Evolutionary conservation across 2,888 invertebrate species (phyloP), one percentile per base, ranked within the genome.

Genomic region (Dione vanillae): DNA sequence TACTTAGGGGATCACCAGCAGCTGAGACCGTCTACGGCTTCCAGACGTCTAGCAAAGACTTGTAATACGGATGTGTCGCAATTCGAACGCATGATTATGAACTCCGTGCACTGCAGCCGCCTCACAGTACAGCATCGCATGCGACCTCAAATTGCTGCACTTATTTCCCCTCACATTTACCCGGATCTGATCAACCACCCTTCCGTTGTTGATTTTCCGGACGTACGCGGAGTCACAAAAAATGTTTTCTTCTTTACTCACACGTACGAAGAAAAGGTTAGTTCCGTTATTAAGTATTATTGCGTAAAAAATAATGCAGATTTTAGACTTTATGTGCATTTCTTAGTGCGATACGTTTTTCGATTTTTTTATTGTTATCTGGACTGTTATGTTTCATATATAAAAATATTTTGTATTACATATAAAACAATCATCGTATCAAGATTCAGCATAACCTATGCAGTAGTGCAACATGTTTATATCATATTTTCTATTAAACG

Each of bases 41-140:
- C 95, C 68, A 95, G 95, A 83, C 90, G 93, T 59, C 88, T 97
- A 71, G 96, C 95, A 10, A 94, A 89, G 74, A 85, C 94, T 64
- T 96, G 93, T 83, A 93, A 96, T 67, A 89, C 97, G 68, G 96
- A 97, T 74, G 92, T 97, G 41, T 97, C 97, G 0, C 89, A 98
- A 65, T 97, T 97, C 86, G 97, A 98, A 85, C 94, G 97, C 49
- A 95, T 97, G 94, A 94, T 97, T 20, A 93, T 89, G 37, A 96
- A 96, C 81, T 93, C 94, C 0, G 87, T 96, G 19, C 94, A 95
- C 68, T 95, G 94, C 76, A 90, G 94, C n/a, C 89, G 92, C 9
- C 87, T 97, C 14, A 86, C 92, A 72, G 94, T 95, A 9, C 98
- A 98, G 83, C 97, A 97, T 85, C 94, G 97, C 71, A 97, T 97